These are phyloP conservation scores for Pemphredon lugubris DNA, from an alignment of 2,888 invertebrate species.

Conservation along the genomic window DNA sequence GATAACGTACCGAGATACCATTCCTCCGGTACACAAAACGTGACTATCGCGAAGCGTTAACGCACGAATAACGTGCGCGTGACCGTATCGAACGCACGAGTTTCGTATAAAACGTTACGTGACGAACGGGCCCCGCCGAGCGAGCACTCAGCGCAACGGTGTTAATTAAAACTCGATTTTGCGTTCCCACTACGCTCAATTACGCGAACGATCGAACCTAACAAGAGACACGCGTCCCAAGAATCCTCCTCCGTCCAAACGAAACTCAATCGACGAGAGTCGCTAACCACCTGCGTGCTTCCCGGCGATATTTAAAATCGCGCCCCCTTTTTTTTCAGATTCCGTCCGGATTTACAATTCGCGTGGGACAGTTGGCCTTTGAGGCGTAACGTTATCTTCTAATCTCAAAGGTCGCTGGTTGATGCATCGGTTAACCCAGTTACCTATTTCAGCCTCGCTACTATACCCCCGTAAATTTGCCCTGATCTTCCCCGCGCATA, in stretches of 20 bases:
- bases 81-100: no score
- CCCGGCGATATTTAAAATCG: constrained; percentile 13
- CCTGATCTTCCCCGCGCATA: constrained; percentile 33
- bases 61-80: neutral
- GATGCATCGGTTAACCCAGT: constrained; percentile 58
- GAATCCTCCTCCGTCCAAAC: no score
- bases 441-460: constrained; percentile 35
- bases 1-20: constrained; percentile 58
- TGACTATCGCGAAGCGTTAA: constrained; percentile 13
- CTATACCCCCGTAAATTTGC: constrained; percentile 35
- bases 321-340: constrained; percentile 27
- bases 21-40: constrained; percentile 14
- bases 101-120: no score
- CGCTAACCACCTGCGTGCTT: neutral
- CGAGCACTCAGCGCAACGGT: no score
- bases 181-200: neutral
- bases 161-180: no score
- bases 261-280: no score
- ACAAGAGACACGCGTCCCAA: no score
- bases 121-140: no score
- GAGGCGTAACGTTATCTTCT: constrained; percentile 34
- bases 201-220: no score
- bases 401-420: constrained; percentile 53
- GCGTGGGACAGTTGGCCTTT: constrained; percentile 52
- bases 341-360: constrained; percentile 32